These are phyloP conservation scores for Lipophrys pholis DNA, from an alignment of 2,113 vertebrate species.

Conservation along the genomic window DNA sequence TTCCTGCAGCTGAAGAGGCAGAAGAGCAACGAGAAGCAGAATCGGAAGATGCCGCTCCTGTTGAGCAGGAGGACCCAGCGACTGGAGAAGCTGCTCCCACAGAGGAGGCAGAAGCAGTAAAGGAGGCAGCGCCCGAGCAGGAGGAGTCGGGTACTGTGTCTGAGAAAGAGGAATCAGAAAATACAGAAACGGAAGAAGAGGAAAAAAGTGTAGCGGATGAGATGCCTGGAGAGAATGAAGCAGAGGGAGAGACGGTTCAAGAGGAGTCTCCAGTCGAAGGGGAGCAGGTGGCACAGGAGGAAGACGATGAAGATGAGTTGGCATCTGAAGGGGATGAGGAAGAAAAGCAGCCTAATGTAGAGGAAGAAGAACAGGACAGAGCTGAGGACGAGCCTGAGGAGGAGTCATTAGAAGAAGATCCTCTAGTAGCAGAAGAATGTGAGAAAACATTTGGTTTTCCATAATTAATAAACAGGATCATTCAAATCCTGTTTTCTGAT, in stretches of 20 bases:
- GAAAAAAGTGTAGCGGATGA: neutral
- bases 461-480: conserved; percentile 1
- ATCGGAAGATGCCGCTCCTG: conserved; percentile 26
- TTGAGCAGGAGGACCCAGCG: conserved; percentile 33
- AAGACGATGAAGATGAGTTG: neutral
- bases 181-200: neutral
- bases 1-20: neutral
- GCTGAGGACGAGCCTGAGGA: conserved; percentile 32
- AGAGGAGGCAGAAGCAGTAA: conserved; percentile 19
- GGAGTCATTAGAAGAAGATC: conserved; percentile 45
- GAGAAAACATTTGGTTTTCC: neutral
- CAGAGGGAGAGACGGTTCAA: neutral
- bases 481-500: neutral
- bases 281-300: neutral
- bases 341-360: conserved; percentile 18
- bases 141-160: conserved; percentile 4
- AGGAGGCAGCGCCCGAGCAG: conserved; percentile 28
- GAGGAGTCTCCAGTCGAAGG: neutral
- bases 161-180: conserved; percentile 19
- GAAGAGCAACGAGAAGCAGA: conserved; percentile 11
- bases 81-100: conserved; percentile 14
- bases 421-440: conserved; percentile 61
- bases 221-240: conserved; percentile 21
- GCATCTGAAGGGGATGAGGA: conserved; percentile 16
- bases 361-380: conserved; percentile 38